A percentile compares a stretch with the other conserved stretches of the same genome.
These are phyloP conservation scores for Brenthis daphne DNA, from an alignment of 2,888 invertebrate species.

Conservation along the genomic window DNA sequence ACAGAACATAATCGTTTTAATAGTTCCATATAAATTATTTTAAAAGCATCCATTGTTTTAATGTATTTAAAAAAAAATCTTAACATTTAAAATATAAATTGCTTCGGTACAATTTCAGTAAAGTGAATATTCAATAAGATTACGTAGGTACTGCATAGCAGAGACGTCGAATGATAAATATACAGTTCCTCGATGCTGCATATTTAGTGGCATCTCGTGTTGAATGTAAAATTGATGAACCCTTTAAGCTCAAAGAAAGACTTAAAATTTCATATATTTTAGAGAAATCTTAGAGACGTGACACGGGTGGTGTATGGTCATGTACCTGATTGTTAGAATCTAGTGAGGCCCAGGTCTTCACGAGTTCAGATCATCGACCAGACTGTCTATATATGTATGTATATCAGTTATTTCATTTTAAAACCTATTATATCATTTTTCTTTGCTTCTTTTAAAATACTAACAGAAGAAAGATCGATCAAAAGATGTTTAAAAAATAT, in stretches of 20 bases:
- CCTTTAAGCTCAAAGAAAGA: not conserved
- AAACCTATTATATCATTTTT: too few species aligned
- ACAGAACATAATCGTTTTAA: not conserved
- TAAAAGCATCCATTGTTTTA: not conserved
- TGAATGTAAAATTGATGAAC: conserved; percentile 6
- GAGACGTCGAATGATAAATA: conserved; percentile 15
- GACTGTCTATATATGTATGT: too few species aligned
- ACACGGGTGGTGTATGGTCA: too few species aligned
- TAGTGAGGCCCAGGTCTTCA: too few species aligned
- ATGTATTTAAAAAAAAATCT: conserved; percentile 1
- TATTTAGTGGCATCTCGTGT: conserved; percentile 6
- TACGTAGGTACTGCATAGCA: not conserved
- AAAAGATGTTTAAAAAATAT: too few species aligned
- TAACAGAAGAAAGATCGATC: too few species aligned
- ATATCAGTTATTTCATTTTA: too few species aligned
- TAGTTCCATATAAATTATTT: not conserved
- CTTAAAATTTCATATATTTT: too few species aligned
- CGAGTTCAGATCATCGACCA: too few species aligned
- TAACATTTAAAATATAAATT: conserved; percentile 4
- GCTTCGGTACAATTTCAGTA: conserved; percentile 4
- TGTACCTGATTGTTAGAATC: too few species aligned
- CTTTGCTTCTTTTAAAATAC: too few species aligned
- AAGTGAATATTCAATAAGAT: conserved; percentile 21
- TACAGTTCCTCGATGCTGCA: conserved; percentile 7
- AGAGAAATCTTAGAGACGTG: too few species aligned